These are phyloP conservation scores for Trematocara zebra DNA, from an alignment of 2,113 vertebrate genomes.

Conservation along the genomic window DNA sequence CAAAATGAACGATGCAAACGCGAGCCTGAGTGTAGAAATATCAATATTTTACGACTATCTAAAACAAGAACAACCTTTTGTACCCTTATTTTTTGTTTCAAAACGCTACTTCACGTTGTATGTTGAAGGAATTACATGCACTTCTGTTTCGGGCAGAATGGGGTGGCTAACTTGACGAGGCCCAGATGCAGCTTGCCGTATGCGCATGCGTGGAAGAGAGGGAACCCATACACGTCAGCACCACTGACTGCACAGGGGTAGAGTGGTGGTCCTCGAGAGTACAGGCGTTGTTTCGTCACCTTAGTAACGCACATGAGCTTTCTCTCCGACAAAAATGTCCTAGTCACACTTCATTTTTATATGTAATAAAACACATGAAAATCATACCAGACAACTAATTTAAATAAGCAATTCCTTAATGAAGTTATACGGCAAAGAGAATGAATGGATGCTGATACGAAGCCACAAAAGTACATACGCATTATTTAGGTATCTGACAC, in stretches of 20 bases:
- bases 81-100: rapidly evolving
- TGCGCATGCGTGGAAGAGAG: conserved; percentile 60
- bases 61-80: rapidly evolving
- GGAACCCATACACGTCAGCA: conserved; percentile 71
- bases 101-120: background rate
- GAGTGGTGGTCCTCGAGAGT: background rate
- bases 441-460: background rate
- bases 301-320: background rate
- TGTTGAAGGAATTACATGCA: background rate
- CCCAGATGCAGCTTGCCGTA: background rate
- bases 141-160: background rate
- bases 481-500: background rate
- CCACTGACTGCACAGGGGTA: conserved; percentile 53
- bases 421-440: background rate
- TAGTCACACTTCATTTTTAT: background rate
- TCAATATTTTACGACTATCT: rapidly evolving
- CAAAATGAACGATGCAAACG: rapidly evolving
- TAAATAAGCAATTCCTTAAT: background rate
- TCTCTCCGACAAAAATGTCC: background rate
- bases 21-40: rapidly evolving
- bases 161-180: background rate
- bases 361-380: background rate
- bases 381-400: background rate
- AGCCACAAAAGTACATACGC: background rate
- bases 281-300: background rate